phyloP scores from a whole-genome alignment of 2,113 vertebrate genomes.

The Hypocryptadius cinnamomeus region DNA sequence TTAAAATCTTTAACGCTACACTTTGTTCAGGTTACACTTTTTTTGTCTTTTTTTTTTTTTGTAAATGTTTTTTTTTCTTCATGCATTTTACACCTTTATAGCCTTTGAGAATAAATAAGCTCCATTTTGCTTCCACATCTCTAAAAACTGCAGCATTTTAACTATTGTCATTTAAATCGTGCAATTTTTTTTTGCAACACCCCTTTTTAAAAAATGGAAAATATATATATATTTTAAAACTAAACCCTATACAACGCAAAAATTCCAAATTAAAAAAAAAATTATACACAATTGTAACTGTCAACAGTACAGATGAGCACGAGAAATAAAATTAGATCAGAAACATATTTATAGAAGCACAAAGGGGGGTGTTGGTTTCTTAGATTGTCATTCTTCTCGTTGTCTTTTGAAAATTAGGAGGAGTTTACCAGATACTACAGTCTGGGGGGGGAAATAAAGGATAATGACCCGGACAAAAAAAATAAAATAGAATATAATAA shows the following conservation, averaged over 20 bases:
- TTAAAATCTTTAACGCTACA: constrained; percentile 76
- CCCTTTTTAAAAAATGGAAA: constrained; percentile 72
- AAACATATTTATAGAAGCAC: constrained; percentile 81
- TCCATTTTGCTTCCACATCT: constrained; percentile 77
- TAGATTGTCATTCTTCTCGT: constrained; percentile 65
- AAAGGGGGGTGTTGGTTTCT: constrained; percentile 61
- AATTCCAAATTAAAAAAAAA: constrained; percentile 69
- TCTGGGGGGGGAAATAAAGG: neutral
- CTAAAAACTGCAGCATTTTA: constrained; percentile 94
- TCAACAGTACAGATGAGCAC: constrained; percentile 88
- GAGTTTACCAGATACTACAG: neutral
- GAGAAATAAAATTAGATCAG: constrained; percentile 78
- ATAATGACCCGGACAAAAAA: neutral
- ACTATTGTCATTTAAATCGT: constrained; percentile 74
- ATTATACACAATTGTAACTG: constrained; percentile 84
- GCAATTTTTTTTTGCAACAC: constrained; percentile 83
- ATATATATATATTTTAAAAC: constrained; percentile 77
- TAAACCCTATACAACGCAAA: constrained; percentile 78
- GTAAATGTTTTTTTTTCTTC: constrained; percentile 66
- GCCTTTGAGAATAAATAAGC: constrained; percentile 86
- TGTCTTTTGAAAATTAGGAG: constrained; percentile 59
- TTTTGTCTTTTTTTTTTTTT: constrained; percentile 68
- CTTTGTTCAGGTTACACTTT: constrained; percentile 79
- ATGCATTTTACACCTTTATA: constrained; percentile 81
- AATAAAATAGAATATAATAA: neutral